Evolutionary conservation across 2,888 invertebrate species (phyloP), one percentile per base, ranked within the genome.

Genomic region (Temnothorax unifasciatus): DNA sequence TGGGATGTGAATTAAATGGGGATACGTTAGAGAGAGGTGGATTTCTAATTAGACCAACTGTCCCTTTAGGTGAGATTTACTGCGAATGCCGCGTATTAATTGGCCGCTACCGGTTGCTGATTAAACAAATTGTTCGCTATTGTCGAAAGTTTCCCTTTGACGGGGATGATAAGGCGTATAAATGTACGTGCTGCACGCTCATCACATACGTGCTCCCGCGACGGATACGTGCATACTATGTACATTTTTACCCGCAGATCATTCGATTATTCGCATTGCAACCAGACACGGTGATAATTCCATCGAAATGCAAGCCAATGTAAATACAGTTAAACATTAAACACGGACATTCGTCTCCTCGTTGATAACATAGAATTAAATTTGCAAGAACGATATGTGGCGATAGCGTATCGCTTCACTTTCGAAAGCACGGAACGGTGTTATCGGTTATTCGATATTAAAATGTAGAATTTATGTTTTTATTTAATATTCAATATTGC

Each of bases 91-190:
- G 79, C 61, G 69, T 83, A 82, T 84, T 83, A 86, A 89, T 89
- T 84, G 59, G 77, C 44, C 64, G 73, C 64, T 47, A 50, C 57
- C 52, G 21, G 63, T 71, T 71, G 76, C 75, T 86, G 63, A 86
- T 85, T 83, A 86, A 82, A 82, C 57, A 66, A 71, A 87, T 87
- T 84, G 83, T 87, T 71, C 29, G 54, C 68, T 64, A 64, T 50
- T 74, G 38, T 69, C 59, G 44, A 25, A 38, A 50, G 21, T 76
- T 76, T 83, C 15, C 21, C 21, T 82, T 76, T 50, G 57, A 76
- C 13, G 54, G 52, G 68, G 21, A 81, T 50, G 59, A 81, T 81
- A 69, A 69, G 71, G 47, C 38, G 59, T 8, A 21, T 15, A 69
- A 66, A 18, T 38, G 25, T 59, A 69, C 47, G 11, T 61, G 38